A percentile compares a stretch with the other conserved stretches of the same genome.
Conservation (phyloP, 2,797 vertebrate genomes). For the Epinephelus coioides region DNA sequence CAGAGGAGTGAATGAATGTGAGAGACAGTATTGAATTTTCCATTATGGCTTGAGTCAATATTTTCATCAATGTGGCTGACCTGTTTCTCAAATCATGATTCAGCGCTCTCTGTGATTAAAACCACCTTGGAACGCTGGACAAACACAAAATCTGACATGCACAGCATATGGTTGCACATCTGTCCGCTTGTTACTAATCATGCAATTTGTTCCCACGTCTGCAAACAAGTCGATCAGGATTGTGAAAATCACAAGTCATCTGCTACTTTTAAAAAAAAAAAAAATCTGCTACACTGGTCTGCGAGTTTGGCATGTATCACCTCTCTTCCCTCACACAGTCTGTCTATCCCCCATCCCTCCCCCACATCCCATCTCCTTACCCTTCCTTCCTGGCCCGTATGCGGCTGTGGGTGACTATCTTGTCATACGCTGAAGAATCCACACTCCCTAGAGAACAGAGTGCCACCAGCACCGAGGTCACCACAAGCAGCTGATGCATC, state of each 20-base stretch:
- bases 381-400: slow-evolving; percentile 95
- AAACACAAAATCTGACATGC: not conserved
- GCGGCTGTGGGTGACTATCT: slow-evolving; percentile 96
- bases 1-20: slow-evolving; percentile 11
- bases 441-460: slow-evolving; percentile 85
- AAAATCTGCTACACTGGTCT: not conserved
- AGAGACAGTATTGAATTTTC: slow-evolving; percentile 43
- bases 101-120: not conserved
- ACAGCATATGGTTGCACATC: not conserved
- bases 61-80: slow-evolving; percentile 45
- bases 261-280: not conserved
- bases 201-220: not conserved
- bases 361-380: slow-evolving; percentile 84
- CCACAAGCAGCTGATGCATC: slow-evolving; percentile 88
- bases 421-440: slow-evolving; percentile 94
- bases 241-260: not conserved
- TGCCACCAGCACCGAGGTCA: slow-evolving; percentile 82
- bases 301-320: not conserved
- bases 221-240: not conserved
- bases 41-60: slow-evolving; percentile 40
- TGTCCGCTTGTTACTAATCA: not conserved
- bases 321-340: not conserved
- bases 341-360: not conserved
- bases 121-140: not conserved
- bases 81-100: slow-evolving; percentile 15